Conservation (phyloP, 2,797 vertebrate species). For the Nothura maculosa region DNA sequence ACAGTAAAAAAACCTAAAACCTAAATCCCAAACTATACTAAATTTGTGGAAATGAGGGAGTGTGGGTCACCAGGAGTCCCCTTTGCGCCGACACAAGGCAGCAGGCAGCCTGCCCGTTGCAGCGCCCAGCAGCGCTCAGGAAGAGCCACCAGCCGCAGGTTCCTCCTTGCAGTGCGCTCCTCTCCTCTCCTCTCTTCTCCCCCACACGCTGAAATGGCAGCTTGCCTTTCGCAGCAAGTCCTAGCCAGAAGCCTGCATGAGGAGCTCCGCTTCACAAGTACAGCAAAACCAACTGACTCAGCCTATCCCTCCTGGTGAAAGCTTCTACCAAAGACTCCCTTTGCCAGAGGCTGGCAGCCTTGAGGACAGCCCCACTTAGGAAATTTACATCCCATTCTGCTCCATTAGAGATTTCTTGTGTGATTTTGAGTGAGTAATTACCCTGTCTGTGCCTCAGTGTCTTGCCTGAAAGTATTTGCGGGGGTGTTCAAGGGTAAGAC, state of each 20-base stretch:
- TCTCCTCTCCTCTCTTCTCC: not conserved
- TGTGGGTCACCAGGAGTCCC: not conserved
- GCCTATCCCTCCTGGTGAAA: not conserved
- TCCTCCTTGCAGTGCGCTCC: not conserved
- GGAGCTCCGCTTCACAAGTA: not conserved
- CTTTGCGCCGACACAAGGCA: not conserved
- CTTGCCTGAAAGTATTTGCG: not conserved
- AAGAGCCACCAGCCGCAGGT: not conserved
- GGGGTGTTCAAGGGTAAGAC: not conserved
- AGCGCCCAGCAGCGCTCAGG: not conserved
- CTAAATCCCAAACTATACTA: not conserved
- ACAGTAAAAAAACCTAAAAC: not conserved
- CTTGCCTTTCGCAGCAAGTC: not conserved
- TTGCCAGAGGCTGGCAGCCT: not conserved
- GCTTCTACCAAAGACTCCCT: not conserved
- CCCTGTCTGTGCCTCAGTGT: not conserved
- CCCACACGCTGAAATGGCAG: not conserved
- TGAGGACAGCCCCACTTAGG: not conserved
- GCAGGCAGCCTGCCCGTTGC: not conserved
- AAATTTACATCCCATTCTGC: not conserved
- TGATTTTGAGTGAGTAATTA: conserved; percentile 29
- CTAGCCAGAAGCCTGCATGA: not conserved
- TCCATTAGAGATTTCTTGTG: not conserved
- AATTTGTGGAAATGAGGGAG: not conserved
- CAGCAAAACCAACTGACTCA: not conserved